Base-by-base conservation (phyloP, 2,797 vertebrate genomes). In the Holocentrus rufus region DNA sequence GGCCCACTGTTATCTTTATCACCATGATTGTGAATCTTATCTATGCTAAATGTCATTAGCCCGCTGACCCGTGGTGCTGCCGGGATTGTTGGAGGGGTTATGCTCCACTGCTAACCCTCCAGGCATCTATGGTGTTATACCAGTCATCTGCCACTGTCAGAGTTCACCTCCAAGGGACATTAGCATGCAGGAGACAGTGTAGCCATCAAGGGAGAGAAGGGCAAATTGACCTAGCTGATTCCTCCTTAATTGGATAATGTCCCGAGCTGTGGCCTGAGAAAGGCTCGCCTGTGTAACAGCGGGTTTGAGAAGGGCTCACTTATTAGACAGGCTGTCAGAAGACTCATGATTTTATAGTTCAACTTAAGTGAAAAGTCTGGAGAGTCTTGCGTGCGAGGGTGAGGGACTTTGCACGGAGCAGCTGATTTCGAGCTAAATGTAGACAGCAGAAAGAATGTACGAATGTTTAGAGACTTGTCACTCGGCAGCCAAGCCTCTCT, bases 211-310 rank as follows among this genome's bases (percentile, higher is more conserved):
- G 79, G 82, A 85, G 82, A 84, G 82, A 85, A 89, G 90, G 86
- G 85, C 87, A 90, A 91, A 88, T 89, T 91, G 85, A 91, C 90
- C 90, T 79, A 73, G 75, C 85, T 89, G 88, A 91, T 89, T 90
- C 80, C 74, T 79, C 72, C 69, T 80, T 93, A 93, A 93, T 91
- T 93, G 88, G 90, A 91, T 88, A 87, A 89, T 88, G 88, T 90
- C 84, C 82, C 84, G 74, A 82, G 84, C 82, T 81, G 79, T 80
- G 81, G 81, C 75, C 74, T 23, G 52, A 89, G 80, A 90, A 91
- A 81, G 74, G 36, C 81, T 79, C 6, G 22, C 81, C 76, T 60
- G 64, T 87, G 74, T 77, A 72, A 74, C 46, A 83, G 80, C 59
- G 58, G 31, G 50, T 75, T 85, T 82, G 66, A 68, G 69, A 76